These are phyloP conservation scores for Drosophila flavopinicola DNA, from an alignment of 2,888 invertebrate genomes.

Conservation along the genomic window DNA sequence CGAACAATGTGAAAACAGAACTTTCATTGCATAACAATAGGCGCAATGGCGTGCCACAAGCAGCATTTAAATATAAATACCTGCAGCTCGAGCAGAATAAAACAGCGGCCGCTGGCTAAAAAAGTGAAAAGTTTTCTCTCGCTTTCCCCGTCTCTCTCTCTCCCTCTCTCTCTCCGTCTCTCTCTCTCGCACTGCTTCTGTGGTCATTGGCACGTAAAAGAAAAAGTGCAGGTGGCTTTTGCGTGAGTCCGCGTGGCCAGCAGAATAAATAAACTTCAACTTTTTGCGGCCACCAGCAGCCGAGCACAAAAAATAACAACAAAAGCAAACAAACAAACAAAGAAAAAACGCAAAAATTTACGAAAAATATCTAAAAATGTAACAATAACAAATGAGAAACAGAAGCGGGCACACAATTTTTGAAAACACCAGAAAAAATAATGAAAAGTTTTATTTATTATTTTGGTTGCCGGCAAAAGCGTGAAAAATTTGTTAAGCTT, in stretches of 20 bases:
- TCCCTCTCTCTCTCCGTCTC: neutral
- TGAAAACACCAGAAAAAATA: slow-evolving; percentile 15
- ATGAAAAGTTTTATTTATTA: slow-evolving; percentile 55
- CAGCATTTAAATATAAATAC: slow-evolving; percentile 78
- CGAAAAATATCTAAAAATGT: slow-evolving; percentile 67
- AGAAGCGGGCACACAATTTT: slow-evolving; percentile 54
- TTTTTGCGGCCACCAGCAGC: slow-evolving; percentile 65
- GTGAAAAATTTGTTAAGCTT: slow-evolving; percentile 70
- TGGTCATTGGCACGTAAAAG: slow-evolving; percentile 67
- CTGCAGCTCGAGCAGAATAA: slow-evolving; percentile 68
- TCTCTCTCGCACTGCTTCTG: slow-evolving; percentile 5
- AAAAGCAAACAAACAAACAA: neutral
- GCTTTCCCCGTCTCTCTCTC: slow-evolving; percentile 33
- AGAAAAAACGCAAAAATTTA: slow-evolving; percentile 14
- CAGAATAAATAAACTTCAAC: slow-evolving; percentile 74
- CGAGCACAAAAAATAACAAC: slow-evolving; percentile 13
- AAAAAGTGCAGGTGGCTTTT: slow-evolving; percentile 75
- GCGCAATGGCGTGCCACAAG: slow-evolving; percentile 73
- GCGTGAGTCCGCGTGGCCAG: slow-evolving; percentile 40
- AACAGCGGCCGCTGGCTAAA: slow-evolving; percentile 50
- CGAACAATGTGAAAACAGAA: slow-evolving; percentile 64
- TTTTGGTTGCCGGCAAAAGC: slow-evolving; percentile 53
- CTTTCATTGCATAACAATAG: slow-evolving; percentile 78
- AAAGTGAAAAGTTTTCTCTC: slow-evolving; percentile 68
- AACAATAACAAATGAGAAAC: slow-evolving; percentile 71